Conservation (phyloP, 2,113 vertebrate species). For the Prietella phreatophila region DNA sequence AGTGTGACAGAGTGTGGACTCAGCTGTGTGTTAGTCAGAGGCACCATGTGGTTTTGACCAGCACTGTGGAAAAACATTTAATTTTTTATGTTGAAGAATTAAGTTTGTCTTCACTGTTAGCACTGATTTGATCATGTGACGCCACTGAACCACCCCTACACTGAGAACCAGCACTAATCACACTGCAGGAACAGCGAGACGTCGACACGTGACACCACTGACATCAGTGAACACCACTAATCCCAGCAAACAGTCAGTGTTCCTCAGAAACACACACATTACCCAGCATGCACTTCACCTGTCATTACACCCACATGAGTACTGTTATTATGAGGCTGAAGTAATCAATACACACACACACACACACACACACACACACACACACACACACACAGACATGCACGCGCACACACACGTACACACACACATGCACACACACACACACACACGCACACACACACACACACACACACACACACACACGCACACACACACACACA, state of each 20-base stretch:
- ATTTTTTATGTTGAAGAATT: neutral
- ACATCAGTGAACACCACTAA: neutral
- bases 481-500: neutral
- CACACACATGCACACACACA: neutral
- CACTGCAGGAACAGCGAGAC: neutral
- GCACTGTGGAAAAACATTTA: conserved; percentile 21
- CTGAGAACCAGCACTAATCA: neutral
- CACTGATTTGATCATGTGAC: neutral
- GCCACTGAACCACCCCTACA: neutral
- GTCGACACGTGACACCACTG: neutral
- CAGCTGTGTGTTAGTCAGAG: conserved; percentile 31
- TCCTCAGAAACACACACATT: neutral
- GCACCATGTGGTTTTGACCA: conserved; percentile 38
- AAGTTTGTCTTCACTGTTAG: neutral
- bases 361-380: neutral
- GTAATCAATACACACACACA: neutral
- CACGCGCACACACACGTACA: neutral
- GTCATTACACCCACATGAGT: neutral
- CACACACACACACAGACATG: neutral
- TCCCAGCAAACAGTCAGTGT: neutral
- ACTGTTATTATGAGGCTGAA: neutral
- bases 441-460: neutral
- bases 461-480: neutral
- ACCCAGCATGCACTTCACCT: neutral
- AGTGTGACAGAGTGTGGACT: conserved; percentile 43